Evolutionary conservation across 1,140 invertebrate genomes (phyloP), one percentile per base, ranked within the genome.

Genomic region (Holotrichia oblita): DNA sequence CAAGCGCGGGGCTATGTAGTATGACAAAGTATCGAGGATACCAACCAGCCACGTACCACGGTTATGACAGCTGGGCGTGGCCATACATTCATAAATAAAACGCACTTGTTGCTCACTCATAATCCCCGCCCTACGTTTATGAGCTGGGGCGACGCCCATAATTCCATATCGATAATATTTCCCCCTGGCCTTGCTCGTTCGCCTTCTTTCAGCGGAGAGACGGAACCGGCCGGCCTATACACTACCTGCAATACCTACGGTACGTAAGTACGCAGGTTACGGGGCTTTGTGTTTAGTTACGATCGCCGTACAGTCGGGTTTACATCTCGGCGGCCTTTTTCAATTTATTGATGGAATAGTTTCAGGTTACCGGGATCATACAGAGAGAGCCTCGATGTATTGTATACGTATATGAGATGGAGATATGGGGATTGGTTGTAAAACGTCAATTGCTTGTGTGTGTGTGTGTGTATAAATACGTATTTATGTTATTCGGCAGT

Each of bases 51-150:
- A 84, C 79, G 79, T 20, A 79, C 75, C 76, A 69, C 82, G 83
- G 84, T 87, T 87, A 87, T 87, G 85, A 87, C 86, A 86, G 84
- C 81, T 84, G 82, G 86, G 86, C 84, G 86, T 84, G 55, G 83
- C 80, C 82, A 17, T 73, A 80, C 77, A 81, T 83, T 85, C 85
- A 87, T 87, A 85, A 86, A 87, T 86, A 87, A 85, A 84, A 84
- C 82, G 80, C 85, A 86, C 86, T 87, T 86, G 86, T 86, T 87
- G 86, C 84, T 79, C 79, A 79, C 78, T 83, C 79, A 85, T 86
- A 85, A 83, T 85, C 83, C 81, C 82, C 86, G 86, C 86, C 86
- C 81, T 83, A 72, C 76, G 81, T 78, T 78, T 69, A 69, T 69
- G 20, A 34, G 61, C 4, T 10, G 27, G 61, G 61, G 61, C 8